phyloP scores from a whole-genome alignment of 2,113 vertebrate species.

The Passer domesticus region DNA sequence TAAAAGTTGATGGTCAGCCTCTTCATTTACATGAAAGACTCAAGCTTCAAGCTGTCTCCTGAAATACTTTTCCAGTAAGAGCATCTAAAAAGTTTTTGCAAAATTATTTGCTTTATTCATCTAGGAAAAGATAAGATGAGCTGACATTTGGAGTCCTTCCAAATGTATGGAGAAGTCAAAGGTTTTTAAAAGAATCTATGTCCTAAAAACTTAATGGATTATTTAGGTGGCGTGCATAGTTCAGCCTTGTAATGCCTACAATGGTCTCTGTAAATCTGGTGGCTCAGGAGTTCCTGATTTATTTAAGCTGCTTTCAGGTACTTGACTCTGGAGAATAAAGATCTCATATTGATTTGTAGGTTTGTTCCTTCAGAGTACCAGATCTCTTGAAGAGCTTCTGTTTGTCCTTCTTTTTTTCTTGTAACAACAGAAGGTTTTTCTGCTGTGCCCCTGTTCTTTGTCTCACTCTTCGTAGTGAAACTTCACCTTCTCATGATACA shows the following conservation, averaged over 20 bases:
- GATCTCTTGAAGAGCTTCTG: not conserved
- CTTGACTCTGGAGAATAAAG: not conserved
- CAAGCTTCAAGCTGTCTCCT: not conserved
- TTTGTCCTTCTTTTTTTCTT: not conserved
- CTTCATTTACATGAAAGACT: slow-evolving; percentile 17
- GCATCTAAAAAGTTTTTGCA: slow-evolving; percentile 54
- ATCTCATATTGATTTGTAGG: not conserved
- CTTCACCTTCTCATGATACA: not conserved
- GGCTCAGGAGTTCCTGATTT: not conserved
- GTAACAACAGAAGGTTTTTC: not conserved
- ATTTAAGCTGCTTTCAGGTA: not conserved
- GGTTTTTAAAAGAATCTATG: not conserved
- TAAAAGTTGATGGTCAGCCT: not conserved
- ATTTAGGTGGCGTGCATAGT: not conserved
- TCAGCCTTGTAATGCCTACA: not conserved
- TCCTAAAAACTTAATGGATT: slow-evolving; percentile 20
- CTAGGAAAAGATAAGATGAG: slow-evolving; percentile 34
- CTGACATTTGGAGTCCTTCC: slow-evolving; percentile 15
- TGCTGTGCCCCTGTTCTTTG: not conserved
- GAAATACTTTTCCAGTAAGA: slow-evolving; percentile 39
- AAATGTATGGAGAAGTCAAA: not conserved
- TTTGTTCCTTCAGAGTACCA: not conserved
- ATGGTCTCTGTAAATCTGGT: not conserved
- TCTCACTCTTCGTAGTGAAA: not conserved
- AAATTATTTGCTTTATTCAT: slow-evolving; percentile 60